These are phyloP conservation scores for Argyresthia goedartella DNA, from an alignment of 2,888 invertebrate genomes.

Conservation along the genomic window DNA sequence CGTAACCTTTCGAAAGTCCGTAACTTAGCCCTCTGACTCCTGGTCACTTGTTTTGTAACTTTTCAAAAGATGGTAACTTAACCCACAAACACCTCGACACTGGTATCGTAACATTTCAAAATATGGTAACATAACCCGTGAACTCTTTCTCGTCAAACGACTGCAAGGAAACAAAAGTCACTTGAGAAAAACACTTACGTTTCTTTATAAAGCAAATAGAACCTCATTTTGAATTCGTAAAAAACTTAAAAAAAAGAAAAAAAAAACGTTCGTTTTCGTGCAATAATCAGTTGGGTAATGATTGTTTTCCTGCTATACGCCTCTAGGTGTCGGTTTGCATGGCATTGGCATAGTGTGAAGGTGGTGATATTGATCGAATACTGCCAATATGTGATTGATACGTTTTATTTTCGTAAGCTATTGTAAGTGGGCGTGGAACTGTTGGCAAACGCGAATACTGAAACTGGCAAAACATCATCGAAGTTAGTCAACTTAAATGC, in stretches of 20 bases:
- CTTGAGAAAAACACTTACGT: conserved; percentile 51
- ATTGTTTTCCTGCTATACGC: conserved; percentile 13
- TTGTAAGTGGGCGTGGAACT: no score
- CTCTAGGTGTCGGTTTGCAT: neutral
- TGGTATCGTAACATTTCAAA: neutral
- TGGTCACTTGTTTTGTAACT: neutral
- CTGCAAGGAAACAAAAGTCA: conserved; percentile 9
- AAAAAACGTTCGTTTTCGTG: conserved; percentile 15
- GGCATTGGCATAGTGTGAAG: neutral
- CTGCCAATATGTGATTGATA: neutral
- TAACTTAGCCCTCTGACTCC: no score
- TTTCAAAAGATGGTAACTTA: neutral
- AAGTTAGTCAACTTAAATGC: no score
- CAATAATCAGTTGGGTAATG: conserved; percentile 22
- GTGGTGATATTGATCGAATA: neutral
- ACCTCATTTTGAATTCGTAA: conserved; percentile 36
- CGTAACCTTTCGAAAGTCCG: neutral
- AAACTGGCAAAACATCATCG: no score
- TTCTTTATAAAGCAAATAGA: conserved; percentile 48
- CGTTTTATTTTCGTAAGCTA: neutral
- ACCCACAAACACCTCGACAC: neutral
- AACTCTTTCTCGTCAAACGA: neutral
- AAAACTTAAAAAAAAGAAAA: conserved; percentile 12
- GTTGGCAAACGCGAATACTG: no score
- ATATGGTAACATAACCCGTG: neutral